phyloP scores from a whole-genome alignment of 1,140 invertebrate species.

The Musca vetustissima region DNA sequence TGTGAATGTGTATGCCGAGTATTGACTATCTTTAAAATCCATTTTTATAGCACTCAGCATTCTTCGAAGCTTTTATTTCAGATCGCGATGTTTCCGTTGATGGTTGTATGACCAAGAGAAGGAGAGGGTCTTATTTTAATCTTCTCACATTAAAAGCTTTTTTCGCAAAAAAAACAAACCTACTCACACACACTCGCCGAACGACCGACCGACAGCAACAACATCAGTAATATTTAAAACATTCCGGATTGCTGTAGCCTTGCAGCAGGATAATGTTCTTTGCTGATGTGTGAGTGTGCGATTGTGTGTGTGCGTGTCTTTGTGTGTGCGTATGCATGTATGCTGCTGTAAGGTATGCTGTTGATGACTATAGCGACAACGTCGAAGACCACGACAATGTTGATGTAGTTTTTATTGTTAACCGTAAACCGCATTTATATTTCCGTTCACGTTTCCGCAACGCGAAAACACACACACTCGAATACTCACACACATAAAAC shows the following conservation, averaged over 20 bases:
- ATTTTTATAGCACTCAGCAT: slow-evolving; percentile 12
- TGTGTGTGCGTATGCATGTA: not conserved
- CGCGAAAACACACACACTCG: not conserved
- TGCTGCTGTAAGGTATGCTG: not conserved
- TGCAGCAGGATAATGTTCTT: too few species aligned
- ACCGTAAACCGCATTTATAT: slow-evolving; percentile 23
- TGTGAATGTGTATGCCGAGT: too few species aligned
- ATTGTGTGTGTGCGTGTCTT: too few species aligned
- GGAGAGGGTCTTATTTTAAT: slow-evolving; percentile 10
- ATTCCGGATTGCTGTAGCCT: too few species aligned
- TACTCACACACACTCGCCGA: too few species aligned
- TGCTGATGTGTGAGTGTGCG: too few species aligned
- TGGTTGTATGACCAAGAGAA: not conserved
- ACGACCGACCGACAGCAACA: too few species aligned
- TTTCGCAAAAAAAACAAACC: too few species aligned
- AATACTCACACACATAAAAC: not conserved
- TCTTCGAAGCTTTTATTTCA: not conserved
- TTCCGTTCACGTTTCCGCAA: slow-evolving; percentile 16
- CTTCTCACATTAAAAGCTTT: slow-evolving; percentile 20
- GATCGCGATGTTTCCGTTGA: not conserved
- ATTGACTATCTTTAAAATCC: not conserved
- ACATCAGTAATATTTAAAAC: too few species aligned
- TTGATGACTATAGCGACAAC: not conserved
- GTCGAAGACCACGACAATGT: not conserved
- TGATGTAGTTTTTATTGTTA: slow-evolving; percentile 23